Evolutionary conservation across 2,888 invertebrate species (phyloP), one percentile per base, ranked within the genome.

Genomic region (Odontomyia ornata): DNA sequence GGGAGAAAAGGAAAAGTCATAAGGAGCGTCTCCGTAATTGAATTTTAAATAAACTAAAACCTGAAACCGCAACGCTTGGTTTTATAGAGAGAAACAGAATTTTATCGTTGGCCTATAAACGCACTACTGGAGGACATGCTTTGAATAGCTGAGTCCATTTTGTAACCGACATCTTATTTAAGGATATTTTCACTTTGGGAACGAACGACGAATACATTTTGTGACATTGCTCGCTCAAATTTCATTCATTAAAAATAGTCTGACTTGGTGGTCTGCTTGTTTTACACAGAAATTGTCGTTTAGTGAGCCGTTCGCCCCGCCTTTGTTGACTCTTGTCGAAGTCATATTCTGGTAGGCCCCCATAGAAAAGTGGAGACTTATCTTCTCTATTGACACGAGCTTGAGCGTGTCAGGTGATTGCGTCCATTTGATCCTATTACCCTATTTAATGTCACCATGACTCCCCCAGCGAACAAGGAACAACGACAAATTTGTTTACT

Each of bases 31-130:
- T 52, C 71, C 9, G 71, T 71, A 71, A 71, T 71, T 71, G 71
- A 71, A 71, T 71, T 71, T 71, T 71, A 71, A 71, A 71, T 71
- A 71, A 71, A 71, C 71, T 71, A 71, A 25, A 23, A 21, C 71
- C 11, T 9, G 1, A 9, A 67, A n/a, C 36, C 46, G 46, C 67
- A 18, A 7, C 5, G 67, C 21, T 36, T n/a, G 11, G 27, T n/a
- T 15, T 4, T 25, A 36, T 43, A 28, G n/a, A 15, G 13, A 64
- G 11, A 25, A 23, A 43, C 25, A 1, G 15, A 52, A 27, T 43
- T n/a, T 27, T 23, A 36, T 46, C 15, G 46, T 21, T 3, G 36
- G 15, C 64, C 28, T 28, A 64, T 23, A 64, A 13, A 64, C 64
- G 64, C 64, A 15, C 25, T 64, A 27, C 28, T 28, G n/a, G 15